Evolutionary conservation across 2,113 vertebrate species (phyloP).

Genomic region (Patagioenas fasciata): DNA sequence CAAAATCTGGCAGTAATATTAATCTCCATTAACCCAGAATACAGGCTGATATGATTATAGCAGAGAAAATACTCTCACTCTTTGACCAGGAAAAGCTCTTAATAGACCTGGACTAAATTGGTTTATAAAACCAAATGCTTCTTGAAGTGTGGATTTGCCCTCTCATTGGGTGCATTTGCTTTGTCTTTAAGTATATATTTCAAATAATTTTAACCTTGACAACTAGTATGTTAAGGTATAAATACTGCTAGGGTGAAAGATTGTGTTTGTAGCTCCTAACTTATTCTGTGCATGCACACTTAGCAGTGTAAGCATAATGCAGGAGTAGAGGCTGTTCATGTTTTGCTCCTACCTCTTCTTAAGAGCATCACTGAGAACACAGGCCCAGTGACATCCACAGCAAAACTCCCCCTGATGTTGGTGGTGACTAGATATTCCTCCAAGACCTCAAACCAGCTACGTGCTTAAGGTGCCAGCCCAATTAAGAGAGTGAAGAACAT

Average conservation of each 20-base stretch:
- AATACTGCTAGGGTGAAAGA: not conserved
- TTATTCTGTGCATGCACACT: not conserved
- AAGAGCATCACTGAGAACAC: not conserved
- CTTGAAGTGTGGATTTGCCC: not conserved
- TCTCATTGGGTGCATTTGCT: not conserved
- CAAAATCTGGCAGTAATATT: conserved; percentile 68
- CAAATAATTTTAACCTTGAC: not conserved
- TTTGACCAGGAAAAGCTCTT: conserved; percentile 37
- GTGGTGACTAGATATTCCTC: not conserved
- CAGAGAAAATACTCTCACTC: conserved; percentile 41
- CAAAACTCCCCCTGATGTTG: not conserved
- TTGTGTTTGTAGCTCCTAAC: not conserved
- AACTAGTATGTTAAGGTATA: not conserved
- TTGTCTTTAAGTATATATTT: not conserved
- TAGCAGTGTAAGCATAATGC: not conserved
- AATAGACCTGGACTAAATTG: conserved; percentile 36
- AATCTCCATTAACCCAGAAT: conserved; percentile 62
- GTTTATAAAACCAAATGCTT: conserved; percentile 30
- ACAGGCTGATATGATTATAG: conserved; percentile 57
- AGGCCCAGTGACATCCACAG: not conserved
- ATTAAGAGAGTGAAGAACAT: not conserved
- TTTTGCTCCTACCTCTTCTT: not conserved
- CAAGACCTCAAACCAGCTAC: not conserved
- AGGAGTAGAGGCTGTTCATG: not conserved
- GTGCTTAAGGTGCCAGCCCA: not conserved